Percentiles rank a stretch among this genome's conserved stretches.
Evolutionary conservation across 2,888 invertebrate genomes (phyloP).

Genomic region (Sphaeridia pumilis): DNA sequence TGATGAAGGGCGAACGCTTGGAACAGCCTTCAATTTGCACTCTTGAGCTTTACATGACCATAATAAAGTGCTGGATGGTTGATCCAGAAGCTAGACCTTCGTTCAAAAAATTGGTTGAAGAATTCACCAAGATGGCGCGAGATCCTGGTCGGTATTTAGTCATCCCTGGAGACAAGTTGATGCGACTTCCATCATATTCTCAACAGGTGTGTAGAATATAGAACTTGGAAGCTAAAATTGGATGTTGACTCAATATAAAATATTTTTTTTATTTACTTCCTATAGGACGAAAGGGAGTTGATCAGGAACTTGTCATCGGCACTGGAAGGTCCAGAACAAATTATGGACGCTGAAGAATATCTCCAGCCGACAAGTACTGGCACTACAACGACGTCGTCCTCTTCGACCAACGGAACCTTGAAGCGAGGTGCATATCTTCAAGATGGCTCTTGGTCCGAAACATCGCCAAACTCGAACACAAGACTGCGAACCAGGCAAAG

Average conservation of each 20-base stretch:
- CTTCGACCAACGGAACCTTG: conserved; percentile 31
- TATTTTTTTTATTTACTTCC: conserved; percentile 28
- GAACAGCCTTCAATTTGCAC: conserved; percentile 89
- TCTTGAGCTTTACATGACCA: conserved; percentile 89
- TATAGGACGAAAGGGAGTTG: conserved; percentile 71
- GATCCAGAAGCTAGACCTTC: conserved; percentile 89
- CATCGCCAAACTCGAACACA: conserved; percentile 50
- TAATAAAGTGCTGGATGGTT: conserved; percentile 96
- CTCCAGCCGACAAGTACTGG: conserved; percentile 58
- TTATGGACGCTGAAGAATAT: conserved; percentile 82
- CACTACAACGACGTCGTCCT: conserved; percentile 25
- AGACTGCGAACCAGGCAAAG: conserved; percentile 53
- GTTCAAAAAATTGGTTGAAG: conserved; percentile 82
- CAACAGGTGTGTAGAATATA: conserved; percentile 48
- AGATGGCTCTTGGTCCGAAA: conserved; percentile 44
- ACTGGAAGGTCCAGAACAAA: conserved; percentile 62
- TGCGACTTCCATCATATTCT: conserved; percentile 65
- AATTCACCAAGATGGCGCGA: conserved; percentile 87
- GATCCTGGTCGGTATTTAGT: conserved; percentile 93
- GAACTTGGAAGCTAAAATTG: too few relatives aligned
- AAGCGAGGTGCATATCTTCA: conserved; percentile 21
- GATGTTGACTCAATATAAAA: neutral
- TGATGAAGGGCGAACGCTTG: conserved; percentile 86
- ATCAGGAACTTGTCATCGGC: conserved; percentile 63
- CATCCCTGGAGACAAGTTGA: conserved; percentile 80